Conservation (phyloP, 2,888 invertebrate species). For the Pycnomerus fuliginosus region DNA sequence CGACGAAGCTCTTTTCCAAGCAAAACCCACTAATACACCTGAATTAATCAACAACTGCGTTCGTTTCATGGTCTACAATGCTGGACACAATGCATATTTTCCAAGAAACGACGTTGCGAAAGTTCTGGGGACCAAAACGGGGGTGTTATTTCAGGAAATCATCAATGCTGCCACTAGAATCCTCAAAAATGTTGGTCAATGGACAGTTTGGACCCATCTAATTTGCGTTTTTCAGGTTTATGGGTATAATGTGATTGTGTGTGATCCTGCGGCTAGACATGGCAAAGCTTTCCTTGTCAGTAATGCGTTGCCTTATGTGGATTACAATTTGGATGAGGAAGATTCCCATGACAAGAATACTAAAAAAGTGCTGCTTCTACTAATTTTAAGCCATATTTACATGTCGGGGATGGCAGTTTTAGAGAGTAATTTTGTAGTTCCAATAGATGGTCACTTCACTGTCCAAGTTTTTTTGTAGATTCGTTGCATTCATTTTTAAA, state of each 20-base stretch:
- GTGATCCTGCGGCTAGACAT: constrained; percentile 23
- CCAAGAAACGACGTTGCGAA: too few species aligned
- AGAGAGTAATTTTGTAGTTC: constrained; percentile 38
- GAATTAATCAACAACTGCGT: too few species aligned
- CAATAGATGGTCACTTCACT: too few species aligned
- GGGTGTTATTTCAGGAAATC: not conserved
- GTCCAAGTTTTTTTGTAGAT: too few species aligned
- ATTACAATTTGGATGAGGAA: constrained; percentile 25
- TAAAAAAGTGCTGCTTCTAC: constrained; percentile 35
- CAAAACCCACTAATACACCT: too few species aligned
- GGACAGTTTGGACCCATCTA: too few species aligned
- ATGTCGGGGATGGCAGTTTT: constrained; percentile 35
- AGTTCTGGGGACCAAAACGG: too few species aligned
- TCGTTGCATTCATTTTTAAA: constrained; percentile 38
- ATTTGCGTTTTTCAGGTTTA: constrained; percentile 32
- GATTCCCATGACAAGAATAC: constrained; percentile 21
- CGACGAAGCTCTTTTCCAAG: too few species aligned
- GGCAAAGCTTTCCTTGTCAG: constrained; percentile 36
- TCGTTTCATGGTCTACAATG: too few species aligned
- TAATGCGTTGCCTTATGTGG: constrained; percentile 30
- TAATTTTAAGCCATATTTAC: constrained; percentile 39
- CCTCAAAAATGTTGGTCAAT: not conserved
- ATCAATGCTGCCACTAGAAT: not conserved
- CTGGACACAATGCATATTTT: too few species aligned
- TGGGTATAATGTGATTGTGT: constrained; percentile 35